A percentile compares a stretch with the other conserved stretches of the same genome.
These are phyloP conservation scores for Triplophysa tibetana DNA, from an alignment of 2,113 vertebrate genomes.

Conservation along the genomic window DNA sequence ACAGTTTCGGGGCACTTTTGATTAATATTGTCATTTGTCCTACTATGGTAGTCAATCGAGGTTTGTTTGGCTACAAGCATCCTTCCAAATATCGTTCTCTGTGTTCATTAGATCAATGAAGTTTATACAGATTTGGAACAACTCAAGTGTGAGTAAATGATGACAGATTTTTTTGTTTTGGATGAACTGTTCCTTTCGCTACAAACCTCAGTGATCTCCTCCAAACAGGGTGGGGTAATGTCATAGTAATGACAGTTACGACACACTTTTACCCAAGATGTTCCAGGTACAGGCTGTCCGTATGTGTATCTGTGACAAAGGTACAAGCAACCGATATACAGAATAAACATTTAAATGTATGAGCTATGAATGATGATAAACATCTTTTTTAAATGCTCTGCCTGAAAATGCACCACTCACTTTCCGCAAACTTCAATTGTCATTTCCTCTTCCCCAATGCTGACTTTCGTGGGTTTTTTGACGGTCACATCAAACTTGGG, in stretches of 20 bases:
- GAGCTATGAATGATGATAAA: background rate
- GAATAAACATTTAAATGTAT: background rate
- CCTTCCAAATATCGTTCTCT: no score
- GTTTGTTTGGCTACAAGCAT: no score
- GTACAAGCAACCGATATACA: background rate
- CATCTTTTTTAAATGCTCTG: background rate
- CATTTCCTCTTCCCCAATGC: slow-evolving; percentile 49
- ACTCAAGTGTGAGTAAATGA: no score
- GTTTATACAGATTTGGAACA: no score
- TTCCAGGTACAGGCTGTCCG: slow-evolving; percentile 69
- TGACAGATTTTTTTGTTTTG: no score
- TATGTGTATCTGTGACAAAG: slow-evolving; percentile 66
- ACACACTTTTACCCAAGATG: slow-evolving; percentile 46
- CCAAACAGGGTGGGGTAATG: slow-evolving; percentile 35
- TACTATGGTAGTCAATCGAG: no score
- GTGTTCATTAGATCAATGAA: no score
- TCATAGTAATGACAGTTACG: background rate
- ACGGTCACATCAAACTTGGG: slow-evolving; percentile 68
- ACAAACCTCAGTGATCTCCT: slow-evolving; percentile 30
- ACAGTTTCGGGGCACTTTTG: no score
- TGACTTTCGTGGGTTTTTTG: slow-evolving; percentile 42
- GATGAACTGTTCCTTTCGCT: background rate
- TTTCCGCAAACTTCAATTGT: slow-evolving; percentile 60
- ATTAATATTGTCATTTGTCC: no score
- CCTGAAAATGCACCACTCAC: slow-evolving; percentile 59